These are phyloP conservation scores for Machimus rusticus DNA, from an alignment of 2,888 invertebrate genomes.

Conservation along the genomic window DNA sequence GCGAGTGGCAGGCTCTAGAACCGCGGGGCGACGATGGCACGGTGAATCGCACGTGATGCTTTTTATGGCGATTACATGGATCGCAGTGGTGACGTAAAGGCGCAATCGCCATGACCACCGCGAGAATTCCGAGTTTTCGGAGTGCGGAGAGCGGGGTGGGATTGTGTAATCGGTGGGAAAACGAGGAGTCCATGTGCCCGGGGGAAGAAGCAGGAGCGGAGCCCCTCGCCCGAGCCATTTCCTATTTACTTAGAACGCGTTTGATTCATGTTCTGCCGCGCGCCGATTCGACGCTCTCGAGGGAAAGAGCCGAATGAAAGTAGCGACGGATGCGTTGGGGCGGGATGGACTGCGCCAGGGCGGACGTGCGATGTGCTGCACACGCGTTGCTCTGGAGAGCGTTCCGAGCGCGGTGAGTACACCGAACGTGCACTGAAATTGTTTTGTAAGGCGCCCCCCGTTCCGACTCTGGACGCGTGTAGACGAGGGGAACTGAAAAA, in stretches of 20 bases:
- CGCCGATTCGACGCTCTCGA: neutral
- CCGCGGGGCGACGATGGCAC: neutral
- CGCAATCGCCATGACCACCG: neutral
- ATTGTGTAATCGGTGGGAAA: conserved; percentile 29
- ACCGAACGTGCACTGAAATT: conserved; percentile 13
- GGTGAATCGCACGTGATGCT: conserved; percentile 23
- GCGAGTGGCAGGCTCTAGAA: too few species aligned
- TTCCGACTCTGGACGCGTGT: neutral
- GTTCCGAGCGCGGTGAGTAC: neutral
- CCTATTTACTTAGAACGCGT: conserved; percentile 21
- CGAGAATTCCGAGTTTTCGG: neutral
- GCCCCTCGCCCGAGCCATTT: neutral
- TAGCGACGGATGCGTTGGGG: neutral
- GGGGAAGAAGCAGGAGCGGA: neutral
- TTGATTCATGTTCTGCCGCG: neutral
- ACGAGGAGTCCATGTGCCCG: neutral
- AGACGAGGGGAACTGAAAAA: conserved; percentile 6
- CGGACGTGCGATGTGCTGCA: neutral
- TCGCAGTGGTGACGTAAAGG: neutral
- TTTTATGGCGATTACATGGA: neutral
- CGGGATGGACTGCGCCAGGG: neutral
- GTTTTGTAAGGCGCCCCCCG: neutral
- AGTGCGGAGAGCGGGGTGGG: neutral
- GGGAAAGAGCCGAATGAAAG: neutral
- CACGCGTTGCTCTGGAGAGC: neutral